These are phyloP conservation scores for Puma concolor DNA, from an alignment of 2,113 vertebrate genomes.

Conservation along the genomic window DNA sequence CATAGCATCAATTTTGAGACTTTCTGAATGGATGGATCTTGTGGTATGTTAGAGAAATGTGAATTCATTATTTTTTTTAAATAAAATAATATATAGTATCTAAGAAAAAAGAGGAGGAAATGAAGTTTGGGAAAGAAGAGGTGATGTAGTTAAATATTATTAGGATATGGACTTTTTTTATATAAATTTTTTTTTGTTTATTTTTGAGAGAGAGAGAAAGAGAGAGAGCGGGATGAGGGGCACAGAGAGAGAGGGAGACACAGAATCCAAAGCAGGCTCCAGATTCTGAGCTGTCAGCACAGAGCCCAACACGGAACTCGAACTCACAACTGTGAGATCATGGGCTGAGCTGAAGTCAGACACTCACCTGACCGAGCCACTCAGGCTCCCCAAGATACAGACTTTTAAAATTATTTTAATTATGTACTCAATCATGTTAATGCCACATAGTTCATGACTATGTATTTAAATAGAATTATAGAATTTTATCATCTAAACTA, in stretches of 20 bases:
- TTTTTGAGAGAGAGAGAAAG: too few relatives aligned
- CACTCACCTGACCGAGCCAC: too few relatives aligned
- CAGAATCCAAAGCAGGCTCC: too few relatives aligned
- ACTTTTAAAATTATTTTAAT: background rate
- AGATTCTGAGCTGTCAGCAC: too few relatives aligned
- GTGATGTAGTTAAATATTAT: background rate
- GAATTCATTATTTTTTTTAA: background rate
- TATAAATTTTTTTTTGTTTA: too few relatives aligned
- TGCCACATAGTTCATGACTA: background rate
- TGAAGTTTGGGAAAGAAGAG: background rate
- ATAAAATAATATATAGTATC: background rate
- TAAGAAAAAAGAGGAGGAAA: background rate
- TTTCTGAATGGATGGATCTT: background rate
- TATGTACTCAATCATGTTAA: background rate
- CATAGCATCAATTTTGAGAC: background rate
- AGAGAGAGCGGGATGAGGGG: too few relatives aligned
- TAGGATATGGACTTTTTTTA: background rate
- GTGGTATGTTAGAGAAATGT: background rate
- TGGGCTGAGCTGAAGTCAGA: too few relatives aligned
- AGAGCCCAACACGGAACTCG: too few relatives aligned
- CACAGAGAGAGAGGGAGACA: too few relatives aligned
- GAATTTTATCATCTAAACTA: background rate
- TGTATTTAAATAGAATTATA: background rate
- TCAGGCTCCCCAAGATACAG: background rate
- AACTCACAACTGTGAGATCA: too few relatives aligned